Evolutionary conservation across 2,888 invertebrate genomes (phyloP).

Genomic region (Nematopogon swammerdamellus): DNA sequence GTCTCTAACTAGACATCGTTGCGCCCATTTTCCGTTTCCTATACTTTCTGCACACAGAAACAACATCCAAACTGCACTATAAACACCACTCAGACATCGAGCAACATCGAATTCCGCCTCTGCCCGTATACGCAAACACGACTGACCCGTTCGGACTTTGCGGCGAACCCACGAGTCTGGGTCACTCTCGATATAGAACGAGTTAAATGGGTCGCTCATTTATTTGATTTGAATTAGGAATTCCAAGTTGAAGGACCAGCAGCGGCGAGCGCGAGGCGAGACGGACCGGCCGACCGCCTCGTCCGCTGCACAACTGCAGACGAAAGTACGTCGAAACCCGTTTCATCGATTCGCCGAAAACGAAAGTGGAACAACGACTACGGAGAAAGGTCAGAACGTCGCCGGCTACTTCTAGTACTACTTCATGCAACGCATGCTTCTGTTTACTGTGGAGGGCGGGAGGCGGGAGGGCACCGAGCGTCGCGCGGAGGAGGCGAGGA

Average conservation of each 20-base stretch:
- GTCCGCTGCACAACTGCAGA: not conserved
- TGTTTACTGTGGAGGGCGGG: slow-evolving; percentile 48
- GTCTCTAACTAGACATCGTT: not conserved
- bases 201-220: no score
- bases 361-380: not conserved
- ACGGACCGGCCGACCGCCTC: no score
- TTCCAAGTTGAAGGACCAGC: no score
- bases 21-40: not conserved
- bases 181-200: not conserved
- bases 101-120: not conserved
- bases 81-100: not conserved
- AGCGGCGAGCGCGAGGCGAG: no score
- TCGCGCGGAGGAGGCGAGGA: no score
- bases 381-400: not conserved
- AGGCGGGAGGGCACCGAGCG: slow-evolving; percentile 15
- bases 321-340: not conserved
- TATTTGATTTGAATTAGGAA: no score
- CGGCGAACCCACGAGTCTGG: not conserved
- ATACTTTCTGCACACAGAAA: not conserved
- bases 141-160: no score
- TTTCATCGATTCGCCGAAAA: not conserved
- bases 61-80: not conserved
- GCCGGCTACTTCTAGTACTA: not conserved
- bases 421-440: slow-evolving; percentile 10
- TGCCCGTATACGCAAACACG: no score